Evolutionary conservation across 2,797 vertebrate genomes (phyloP), one percentile per base, ranked within the genome.

Genomic region (Clarias fuscus): DNA sequence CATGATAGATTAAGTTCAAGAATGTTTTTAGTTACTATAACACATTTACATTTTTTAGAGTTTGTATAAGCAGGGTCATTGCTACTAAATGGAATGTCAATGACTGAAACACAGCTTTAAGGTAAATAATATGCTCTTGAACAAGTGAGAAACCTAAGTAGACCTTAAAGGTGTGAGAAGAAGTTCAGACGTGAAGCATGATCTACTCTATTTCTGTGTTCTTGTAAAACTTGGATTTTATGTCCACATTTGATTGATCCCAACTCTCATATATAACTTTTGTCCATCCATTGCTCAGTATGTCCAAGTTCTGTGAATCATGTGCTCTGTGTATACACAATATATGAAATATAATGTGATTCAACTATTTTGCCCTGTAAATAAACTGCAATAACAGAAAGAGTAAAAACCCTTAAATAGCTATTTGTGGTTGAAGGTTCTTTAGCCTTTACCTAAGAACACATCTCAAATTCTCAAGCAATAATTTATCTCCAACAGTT

Each of bases 181-280:
- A 73, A 73, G 40, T 76, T 11, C 15, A 22, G 73, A 18, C 4
- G 4, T 20, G 22, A 43, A n/a, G 43, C 22, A 56, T 76, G 24
- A 76, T 53, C 43, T 75, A 70, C 24, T 77, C 1, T 56, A 58
- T 22, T 77, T 58, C 14, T 73, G n/a, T 77, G 30, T 8, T 7
- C 15, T 76, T 27, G 73, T 76, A 76, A 76, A 76, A 76, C 43
- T 53, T 17, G 43, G 22, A 53, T 53, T 76, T 76, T 53, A 27
- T 76, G 73, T 18, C n/a, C 15, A 75, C 8, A 76, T n/a, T 15
- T 76, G 48, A 56, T 56, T 76, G 18, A 76, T 56, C 5, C 14
- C 7, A 30, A 58, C 22, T 53, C 15, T 17, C 24, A 68, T 68
- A 0, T 20, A 76, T 18, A 76, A 76, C 48, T 15, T 48, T 14